Base-by-base conservation (phyloP, 2,113 vertebrate genomes). In the Toxostoma redivivum region DNA sequence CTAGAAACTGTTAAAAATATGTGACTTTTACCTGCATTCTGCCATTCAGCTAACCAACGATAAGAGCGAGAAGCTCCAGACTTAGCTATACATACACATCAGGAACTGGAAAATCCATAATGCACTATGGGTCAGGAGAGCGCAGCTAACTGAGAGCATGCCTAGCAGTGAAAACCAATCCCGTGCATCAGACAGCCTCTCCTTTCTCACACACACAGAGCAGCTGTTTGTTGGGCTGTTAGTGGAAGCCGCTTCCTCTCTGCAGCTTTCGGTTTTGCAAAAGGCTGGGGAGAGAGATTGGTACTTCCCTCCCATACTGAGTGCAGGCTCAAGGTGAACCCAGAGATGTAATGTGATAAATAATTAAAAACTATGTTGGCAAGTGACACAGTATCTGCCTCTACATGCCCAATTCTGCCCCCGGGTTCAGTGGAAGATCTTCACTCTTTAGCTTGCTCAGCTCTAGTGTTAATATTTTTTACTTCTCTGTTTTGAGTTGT, bases 41-140 rank as follows among this genome's bases (percentile, higher is more conserved):
- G 11, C 24, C 25, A 8, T 44, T 51, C 30, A 60, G 64, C 60
- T 81, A 56, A 58, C 87, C 30, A 66, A 47, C 2, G 9, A 5
- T 13, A 62, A 66, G 30, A 66, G 28, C 31, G 78, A 54, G 19
- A 64, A 42, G 35, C 53, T 87, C 48, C 74, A 57, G 57, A 6
- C 37, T 70, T 42, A 50, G 35, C 33, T 66, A 4, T 23, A 24
- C n/a, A 8, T n/a, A n/a, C 16, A 21, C 71, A 50, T 30, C 19
- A 69, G 91, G 91, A 90, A 81, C 74, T 76, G 71, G 72, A 73
- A 97, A 97, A 92, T 70, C 44, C 27, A 57, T 94, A 94, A 10
- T 2, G 0, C 15, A 3, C 22, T 54, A 9, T 31, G 37, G 37
- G 37, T 84, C 53, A 61, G 72, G 76, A 77, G 48, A 64, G 16